Evolutionary conservation across 1,140 invertebrate genomes (phyloP).

Genomic region (Ptiloglossa arizonensis): DNA sequence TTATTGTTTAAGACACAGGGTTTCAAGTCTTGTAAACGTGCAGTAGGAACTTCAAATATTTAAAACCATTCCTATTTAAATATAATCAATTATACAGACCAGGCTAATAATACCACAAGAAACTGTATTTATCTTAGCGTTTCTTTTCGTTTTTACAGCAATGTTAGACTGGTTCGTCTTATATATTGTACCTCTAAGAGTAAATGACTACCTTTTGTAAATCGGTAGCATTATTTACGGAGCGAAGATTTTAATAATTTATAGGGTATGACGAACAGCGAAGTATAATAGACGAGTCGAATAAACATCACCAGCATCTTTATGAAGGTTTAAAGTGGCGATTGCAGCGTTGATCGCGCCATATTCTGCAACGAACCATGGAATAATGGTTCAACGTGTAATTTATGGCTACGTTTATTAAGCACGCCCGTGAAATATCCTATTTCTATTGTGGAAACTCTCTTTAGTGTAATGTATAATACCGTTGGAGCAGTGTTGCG

Average conservation of each 20-base stretch:
- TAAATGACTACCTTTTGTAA: too few species aligned
- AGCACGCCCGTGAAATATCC: not conserved
- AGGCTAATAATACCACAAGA: too few species aligned
- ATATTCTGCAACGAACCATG: not conserved
- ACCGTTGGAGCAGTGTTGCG: not conserved
- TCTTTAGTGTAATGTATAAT: slow-evolving; percentile 10
- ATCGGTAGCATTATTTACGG: too few species aligned
- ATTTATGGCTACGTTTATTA: slow-evolving; percentile 19
- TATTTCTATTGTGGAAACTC: slow-evolving; percentile 31
- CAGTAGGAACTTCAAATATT: too few species aligned
- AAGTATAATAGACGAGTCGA: not conserved
- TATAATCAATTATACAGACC: too few species aligned
- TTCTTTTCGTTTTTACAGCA: too few species aligned
- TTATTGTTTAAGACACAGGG: too few species aligned
- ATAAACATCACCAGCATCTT: not conserved
- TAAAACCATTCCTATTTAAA: too few species aligned
- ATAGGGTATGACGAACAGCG: not conserved
- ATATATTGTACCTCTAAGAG: too few species aligned
- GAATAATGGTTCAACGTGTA: not conserved
- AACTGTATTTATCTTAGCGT: too few species aligned
- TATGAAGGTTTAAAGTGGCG: not conserved
- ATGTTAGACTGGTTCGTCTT: too few species aligned
- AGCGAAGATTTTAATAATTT: not conserved
- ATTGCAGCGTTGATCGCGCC: not conserved
- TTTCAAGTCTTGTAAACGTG: too few species aligned